Conservation (phyloP, 2,797 vertebrate species). For the Myiotriccus ornatus region DNA sequence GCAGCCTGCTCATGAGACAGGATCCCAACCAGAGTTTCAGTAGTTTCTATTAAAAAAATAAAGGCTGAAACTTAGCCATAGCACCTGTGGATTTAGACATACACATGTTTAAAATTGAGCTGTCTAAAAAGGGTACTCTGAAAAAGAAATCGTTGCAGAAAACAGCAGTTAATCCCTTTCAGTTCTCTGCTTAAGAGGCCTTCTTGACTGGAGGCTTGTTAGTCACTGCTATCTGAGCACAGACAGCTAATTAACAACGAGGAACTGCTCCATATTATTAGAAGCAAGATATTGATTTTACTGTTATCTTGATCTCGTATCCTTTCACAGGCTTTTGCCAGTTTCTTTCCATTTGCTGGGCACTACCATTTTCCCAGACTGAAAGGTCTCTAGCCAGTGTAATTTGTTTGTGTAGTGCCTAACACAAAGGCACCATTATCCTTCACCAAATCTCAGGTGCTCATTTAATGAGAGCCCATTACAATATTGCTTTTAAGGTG, state of each 20-base stretch:
- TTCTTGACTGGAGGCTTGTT: background rate
- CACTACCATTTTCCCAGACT: background rate
- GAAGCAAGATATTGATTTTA: constrained; percentile 24
- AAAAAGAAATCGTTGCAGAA: background rate
- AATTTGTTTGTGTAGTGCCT: background rate
- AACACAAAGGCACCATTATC: constrained; percentile 22
- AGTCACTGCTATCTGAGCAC: background rate
- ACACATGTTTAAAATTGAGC: background rate
- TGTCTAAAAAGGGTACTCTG: background rate
- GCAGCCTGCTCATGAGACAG: background rate
- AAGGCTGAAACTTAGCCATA: background rate
- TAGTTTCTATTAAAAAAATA: background rate
- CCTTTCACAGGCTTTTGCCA: background rate
- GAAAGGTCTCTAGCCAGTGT: background rate
- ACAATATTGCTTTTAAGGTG: background rate
- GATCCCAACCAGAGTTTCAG: background rate
- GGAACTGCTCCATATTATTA: background rate
- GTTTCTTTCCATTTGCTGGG: background rate
- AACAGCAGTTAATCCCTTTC: background rate
- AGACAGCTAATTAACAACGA: background rate
- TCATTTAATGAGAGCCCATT: background rate
- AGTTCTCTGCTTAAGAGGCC: background rate
- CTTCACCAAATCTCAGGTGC: background rate
- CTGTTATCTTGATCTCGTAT: background rate
- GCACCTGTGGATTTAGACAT: background rate